Evolutionary conservation across 2,888 invertebrate genomes (phyloP).

Genomic region (Periphyllus acericola): DNA sequence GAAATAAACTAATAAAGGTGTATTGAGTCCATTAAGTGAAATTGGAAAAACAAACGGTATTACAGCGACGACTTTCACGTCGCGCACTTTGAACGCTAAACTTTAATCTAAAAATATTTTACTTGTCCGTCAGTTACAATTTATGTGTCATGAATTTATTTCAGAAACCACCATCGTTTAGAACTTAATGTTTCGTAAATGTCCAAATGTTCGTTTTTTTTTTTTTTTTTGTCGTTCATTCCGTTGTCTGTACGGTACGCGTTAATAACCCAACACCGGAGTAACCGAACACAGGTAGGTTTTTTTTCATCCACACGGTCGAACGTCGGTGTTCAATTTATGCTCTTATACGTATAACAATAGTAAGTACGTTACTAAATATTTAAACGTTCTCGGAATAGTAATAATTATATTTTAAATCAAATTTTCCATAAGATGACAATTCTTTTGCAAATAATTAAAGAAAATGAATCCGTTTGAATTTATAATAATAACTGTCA

Average conservation of each 20-base stretch:
- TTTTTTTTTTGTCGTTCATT: slow-evolving; percentile 16
- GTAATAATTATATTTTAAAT: too few relatives aligned
- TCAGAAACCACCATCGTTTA: slow-evolving; percentile 26
- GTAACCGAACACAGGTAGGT: not conserved
- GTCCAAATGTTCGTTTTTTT: not conserved
- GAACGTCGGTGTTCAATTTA: not conserved
- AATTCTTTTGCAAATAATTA: too few relatives aligned
- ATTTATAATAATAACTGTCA: too few relatives aligned
- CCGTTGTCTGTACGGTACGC: not conserved
- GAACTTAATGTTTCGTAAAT: slow-evolving; percentile 49
- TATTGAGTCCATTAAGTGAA: not conserved
- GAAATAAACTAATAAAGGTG: not conserved
- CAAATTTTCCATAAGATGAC: too few relatives aligned
- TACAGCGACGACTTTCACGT: not conserved
- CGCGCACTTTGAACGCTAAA: not conserved
- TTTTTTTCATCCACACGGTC: not conserved
- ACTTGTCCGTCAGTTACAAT: slow-evolving; percentile 7
- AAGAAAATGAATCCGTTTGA: too few relatives aligned
- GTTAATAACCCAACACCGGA: not conserved
- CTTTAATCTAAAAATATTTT: slow-evolving; percentile 45
- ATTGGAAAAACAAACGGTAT: not conserved
- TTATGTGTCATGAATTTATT: not conserved
- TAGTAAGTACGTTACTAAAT: too few relatives aligned
- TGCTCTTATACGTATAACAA: too few relatives aligned
- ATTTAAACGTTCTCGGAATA: too few relatives aligned